phyloP scores from a whole-genome alignment of 2,113 vertebrate species.

The Chelonoidis abingdonii region DNA sequence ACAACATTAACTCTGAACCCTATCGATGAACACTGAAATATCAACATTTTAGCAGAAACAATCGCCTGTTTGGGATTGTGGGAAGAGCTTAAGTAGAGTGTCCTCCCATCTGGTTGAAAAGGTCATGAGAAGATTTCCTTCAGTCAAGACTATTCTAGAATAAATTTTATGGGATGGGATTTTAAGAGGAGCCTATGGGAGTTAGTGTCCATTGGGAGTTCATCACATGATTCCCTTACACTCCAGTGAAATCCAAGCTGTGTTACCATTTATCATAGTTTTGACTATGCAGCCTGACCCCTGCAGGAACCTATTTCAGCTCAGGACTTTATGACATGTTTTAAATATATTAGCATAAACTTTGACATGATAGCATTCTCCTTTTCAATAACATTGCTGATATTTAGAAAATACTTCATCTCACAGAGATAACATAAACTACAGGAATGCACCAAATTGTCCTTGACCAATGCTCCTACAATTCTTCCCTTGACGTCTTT shows the following conservation, averaged over 20 bases:
- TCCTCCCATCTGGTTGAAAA: background rate
- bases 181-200: background rate
- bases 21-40: no score
- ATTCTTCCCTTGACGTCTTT: background rate
- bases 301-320: no score
- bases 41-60: background rate
- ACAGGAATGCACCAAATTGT: background rate
- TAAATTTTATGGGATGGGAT: background rate
- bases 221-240: background rate
- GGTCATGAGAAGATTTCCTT: background rate
- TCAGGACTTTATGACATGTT: background rate
- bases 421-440: background rate
- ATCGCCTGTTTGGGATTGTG: background rate
- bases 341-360: background rate
- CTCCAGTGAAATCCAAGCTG: background rate
- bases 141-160: background rate
- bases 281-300: background rate
- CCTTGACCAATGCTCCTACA: background rate
- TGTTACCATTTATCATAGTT: background rate
- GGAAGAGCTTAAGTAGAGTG: background rate
- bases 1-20: fast-evolving
- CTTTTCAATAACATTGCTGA: background rate
- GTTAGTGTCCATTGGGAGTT: no score
- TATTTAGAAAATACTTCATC: background rate
- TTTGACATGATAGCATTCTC: background rate